Evolutionary conservation across 23 tunicate genomes (phyloP).

Genomic region (Styela plicata): DNA sequence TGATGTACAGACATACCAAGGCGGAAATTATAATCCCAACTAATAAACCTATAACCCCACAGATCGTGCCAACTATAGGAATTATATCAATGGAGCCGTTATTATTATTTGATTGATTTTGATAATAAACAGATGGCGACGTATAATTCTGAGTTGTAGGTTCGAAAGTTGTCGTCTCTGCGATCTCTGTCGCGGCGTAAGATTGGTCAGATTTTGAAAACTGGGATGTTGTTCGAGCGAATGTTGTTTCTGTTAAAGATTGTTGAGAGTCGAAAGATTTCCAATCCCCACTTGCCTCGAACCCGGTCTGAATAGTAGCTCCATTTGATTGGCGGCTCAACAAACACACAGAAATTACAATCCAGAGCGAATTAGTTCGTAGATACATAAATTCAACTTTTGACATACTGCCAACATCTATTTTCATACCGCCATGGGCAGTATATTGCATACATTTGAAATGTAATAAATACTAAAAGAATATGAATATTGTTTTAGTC

Average conservation of each 20-base stretch:
- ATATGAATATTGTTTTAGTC: background rate
- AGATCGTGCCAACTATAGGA: constrained; percentile 37
- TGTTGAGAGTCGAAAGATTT: background rate
- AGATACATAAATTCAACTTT: background rate
- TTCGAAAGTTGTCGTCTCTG: background rate
- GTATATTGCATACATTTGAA: background rate
- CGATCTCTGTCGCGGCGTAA: background rate
- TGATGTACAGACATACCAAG: constrained; percentile 26
- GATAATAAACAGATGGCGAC: too few species aligned
- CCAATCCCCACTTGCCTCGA: background rate
- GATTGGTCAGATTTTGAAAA: background rate
- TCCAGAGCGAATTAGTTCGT: background rate
- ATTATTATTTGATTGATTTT: background rate
- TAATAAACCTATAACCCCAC: constrained; percentile 47
- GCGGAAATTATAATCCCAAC: constrained; percentile 39
- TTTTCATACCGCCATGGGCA: background rate
- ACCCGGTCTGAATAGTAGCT: background rate
- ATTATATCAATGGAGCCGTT: constrained; percentile 7
- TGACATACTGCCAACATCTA: background rate
- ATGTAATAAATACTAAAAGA: too few species aligned
- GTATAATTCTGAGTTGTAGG: background rate
- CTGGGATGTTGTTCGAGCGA: background rate
- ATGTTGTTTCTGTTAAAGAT: background rate
- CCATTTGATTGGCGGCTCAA: background rate
- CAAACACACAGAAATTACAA: too few species aligned